Evolutionary conservation across 1,140 invertebrate species (phyloP).

Genomic region (Tyrophagus putrescentiae): DNA sequence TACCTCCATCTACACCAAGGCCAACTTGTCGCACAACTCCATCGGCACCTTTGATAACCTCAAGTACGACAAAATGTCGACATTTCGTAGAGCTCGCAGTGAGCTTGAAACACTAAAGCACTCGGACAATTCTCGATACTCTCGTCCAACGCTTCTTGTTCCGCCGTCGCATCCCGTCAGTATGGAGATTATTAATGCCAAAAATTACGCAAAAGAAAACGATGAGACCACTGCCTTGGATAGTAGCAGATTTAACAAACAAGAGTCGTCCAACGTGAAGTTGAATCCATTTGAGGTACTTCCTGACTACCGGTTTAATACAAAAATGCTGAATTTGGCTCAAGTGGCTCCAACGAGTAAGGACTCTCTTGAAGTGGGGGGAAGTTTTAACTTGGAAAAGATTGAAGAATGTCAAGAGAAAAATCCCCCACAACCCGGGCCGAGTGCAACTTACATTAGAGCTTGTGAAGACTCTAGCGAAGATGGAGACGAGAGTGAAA

Average conservation of each 20-base stretch:
- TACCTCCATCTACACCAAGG: background rate
- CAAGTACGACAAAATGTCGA: constrained; percentile 3
- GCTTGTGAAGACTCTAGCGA: constrained; percentile 8
- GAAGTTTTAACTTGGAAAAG: background rate
- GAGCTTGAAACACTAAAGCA: constrained; percentile 25
- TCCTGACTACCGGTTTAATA: constrained; percentile 53
- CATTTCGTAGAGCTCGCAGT: constrained; percentile 27
- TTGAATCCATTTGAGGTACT: constrained; percentile 17
- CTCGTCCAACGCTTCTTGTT: constrained; percentile 21
- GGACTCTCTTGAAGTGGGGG: background rate
- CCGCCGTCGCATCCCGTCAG: constrained; percentile 31
- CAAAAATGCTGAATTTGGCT: constrained; percentile 47
- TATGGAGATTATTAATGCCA: constrained; percentile 29
- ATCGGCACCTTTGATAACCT: background rate
- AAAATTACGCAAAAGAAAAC: constrained; percentile 6
- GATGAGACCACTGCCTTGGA: constrained; percentile 11
- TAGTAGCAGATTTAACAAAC: constrained; percentile 14
- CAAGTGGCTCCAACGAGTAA: background rate
- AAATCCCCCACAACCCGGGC: background rate
- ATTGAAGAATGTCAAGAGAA: constrained; percentile 3
- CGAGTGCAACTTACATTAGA: background rate
- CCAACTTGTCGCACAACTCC: background rate
- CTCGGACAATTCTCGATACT: constrained; percentile 22
- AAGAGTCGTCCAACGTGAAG: background rate
- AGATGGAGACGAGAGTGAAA: constrained; percentile 19